phyloP scores from a whole-genome alignment of 2,113 vertebrate genomes.

The Crotalus helleri region DNA sequence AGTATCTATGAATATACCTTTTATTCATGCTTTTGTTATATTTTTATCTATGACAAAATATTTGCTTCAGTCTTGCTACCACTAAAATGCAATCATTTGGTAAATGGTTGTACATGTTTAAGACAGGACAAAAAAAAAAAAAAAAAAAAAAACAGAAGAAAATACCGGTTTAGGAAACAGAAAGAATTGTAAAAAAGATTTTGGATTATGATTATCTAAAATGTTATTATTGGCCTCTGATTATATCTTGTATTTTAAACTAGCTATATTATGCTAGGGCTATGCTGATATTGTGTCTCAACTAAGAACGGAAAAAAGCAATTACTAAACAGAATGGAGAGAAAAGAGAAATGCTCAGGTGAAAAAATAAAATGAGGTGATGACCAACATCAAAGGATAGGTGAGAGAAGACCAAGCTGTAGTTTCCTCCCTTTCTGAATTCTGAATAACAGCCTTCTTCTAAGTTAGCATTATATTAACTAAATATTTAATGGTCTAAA shows the following conservation, averaged over 20 bases:
- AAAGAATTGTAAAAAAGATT: neutral
- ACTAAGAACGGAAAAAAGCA: neutral
- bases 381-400: neutral
- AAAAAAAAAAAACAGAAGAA: neutral
- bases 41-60: neutral
- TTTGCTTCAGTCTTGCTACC: conserved; percentile 10
- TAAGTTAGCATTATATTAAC: neutral
- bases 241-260: neutral
- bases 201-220: neutral
- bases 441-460: neutral
- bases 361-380: neutral
- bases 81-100: neutral
- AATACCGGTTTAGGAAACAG: neutral
- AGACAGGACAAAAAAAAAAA: neutral
- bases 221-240: neutral
- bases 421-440: neutral
- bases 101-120: neutral
- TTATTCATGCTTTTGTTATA: neutral
- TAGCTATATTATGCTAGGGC: neutral
- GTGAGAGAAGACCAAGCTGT: neutral
- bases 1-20: conserved; percentile 8
- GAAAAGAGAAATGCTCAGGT: neutral
- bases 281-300: neutral
- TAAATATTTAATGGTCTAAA: neutral
- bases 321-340: neutral